Percentiles rank a stretch among this genome's conserved stretches.
Conservation (phyloP, 2,113 vertebrate genomes). For the Coptodon bakossiorum region DNA sequence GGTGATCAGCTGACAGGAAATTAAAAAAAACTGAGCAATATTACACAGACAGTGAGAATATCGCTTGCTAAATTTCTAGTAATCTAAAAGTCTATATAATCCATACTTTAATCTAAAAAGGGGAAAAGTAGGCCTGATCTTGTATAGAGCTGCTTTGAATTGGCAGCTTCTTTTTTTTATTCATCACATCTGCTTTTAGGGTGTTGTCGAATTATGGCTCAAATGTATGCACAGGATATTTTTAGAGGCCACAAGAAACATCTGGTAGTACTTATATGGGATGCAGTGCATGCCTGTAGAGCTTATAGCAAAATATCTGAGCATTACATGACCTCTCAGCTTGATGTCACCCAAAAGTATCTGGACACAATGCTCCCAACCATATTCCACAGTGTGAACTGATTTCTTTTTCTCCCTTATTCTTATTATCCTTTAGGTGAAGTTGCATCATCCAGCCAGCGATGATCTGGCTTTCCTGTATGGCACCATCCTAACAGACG, state of each 20-base stretch:
- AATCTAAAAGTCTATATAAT: not conserved
- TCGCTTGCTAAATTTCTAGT: not conserved
- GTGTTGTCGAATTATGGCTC: not conserved
- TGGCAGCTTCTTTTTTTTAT: not conserved
- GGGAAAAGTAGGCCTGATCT: not conserved
- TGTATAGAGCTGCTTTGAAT: not conserved
- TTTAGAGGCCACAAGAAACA: not conserved
- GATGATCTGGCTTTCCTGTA: conserved; percentile 92
- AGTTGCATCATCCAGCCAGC: conserved; percentile 81
- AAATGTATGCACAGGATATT: not conserved
- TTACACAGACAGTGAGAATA: not conserved
- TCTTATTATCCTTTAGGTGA: conserved; percentile 69
- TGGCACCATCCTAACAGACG: conserved; percentile 92
- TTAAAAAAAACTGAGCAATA: rapidly evolving
- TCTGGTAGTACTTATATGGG: not conserved
- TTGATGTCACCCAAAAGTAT: not conserved
- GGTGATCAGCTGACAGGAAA: conserved; percentile 54
- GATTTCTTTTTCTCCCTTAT: not conserved
- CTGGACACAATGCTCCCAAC: not conserved
- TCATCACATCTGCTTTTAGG: not conserved
- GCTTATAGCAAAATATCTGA: not conserved
- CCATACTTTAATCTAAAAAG: not conserved
- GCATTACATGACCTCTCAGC: not conserved
- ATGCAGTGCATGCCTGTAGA: not conserved
- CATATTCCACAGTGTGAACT: not conserved